A percentile compares a stretch with the other conserved stretches of the same genome.
Conservation (phyloP, 2,888 invertebrate genomes). For the Thyatira batis region DNA sequence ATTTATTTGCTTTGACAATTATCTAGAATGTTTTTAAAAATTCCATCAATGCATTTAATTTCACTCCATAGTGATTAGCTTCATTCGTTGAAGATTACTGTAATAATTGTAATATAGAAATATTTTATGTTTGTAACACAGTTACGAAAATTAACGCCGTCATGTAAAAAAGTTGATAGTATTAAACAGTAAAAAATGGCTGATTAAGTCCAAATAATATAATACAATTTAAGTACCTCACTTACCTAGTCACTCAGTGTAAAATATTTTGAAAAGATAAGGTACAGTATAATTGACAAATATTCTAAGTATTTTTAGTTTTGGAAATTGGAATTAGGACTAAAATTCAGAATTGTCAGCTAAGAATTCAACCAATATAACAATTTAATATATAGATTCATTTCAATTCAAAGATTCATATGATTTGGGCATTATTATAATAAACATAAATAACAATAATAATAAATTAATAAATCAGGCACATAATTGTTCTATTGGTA, state of each 20-base stretch:
- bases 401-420: too few relatives aligned
- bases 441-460: constrained; percentile 22
- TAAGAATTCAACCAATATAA: constrained; percentile 1
- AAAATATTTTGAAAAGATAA: too few relatives aligned
- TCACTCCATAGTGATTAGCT: not conserved
- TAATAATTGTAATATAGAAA: too few relatives aligned
- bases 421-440: constrained; percentile 11
- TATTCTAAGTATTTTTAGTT: not conserved
- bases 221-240: too few relatives aligned
- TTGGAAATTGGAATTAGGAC: not conserved
- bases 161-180: too few relatives aligned
- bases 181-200: too few relatives aligned
- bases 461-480: constrained; percentile 29
- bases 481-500: constrained; percentile 23
- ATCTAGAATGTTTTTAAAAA: not conserved
- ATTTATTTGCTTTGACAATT: not conserved
- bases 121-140: too few relatives aligned
- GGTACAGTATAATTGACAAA: too few relatives aligned
- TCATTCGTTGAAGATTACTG: not conserved
- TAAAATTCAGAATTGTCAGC: not conserved
- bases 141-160: too few relatives aligned
- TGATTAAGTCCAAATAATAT: too few relatives aligned
- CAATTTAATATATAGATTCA: too few relatives aligned
- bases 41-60: not conserved
- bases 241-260: too few relatives aligned